Conservation (phyloP, 2,888 invertebrate genomes). For the Erebia ligea region DNA sequence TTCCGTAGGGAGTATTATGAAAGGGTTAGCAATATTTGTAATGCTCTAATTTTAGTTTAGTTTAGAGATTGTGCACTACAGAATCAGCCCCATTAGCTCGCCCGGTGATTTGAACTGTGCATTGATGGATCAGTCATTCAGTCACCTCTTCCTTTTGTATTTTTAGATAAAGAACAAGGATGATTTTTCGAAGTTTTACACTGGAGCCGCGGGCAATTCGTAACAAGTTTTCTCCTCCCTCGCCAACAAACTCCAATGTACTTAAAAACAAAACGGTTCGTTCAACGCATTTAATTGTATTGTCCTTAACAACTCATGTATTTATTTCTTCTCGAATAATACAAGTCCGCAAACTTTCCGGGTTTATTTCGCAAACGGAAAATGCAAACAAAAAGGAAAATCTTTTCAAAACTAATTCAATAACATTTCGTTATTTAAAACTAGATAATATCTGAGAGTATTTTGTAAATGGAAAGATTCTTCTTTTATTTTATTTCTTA, state of each 20-base stretch:
- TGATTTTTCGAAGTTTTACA: too few relatives aligned
- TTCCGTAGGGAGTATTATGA: too few relatives aligned
- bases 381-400: constrained; percentile 1
- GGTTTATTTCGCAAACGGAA: constrained; percentile 7
- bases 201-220: neutral
- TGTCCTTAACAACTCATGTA: constrained; percentile 15
- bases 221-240: neutral
- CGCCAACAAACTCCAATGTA: constrained; percentile 6
- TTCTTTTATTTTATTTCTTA: too few relatives aligned
- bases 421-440: neutral
- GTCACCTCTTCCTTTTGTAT: too few relatives aligned
- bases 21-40: too few relatives aligned
- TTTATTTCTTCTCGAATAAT: constrained; percentile 11
- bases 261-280: constrained; percentile 10
- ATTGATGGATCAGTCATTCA: too few relatives aligned
- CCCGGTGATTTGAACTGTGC: too few relatives aligned
- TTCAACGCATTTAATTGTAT: constrained; percentile 13
- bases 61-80: too few relatives aligned
- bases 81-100: too few relatives aligned
- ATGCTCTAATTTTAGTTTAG: too few relatives aligned
- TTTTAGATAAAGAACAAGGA: too few relatives aligned
- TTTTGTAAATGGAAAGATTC: neutral
- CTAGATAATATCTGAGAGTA: neutral
- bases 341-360: constrained; percentile 7
- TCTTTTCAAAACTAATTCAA: constrained; percentile 9